Conservation (phyloP, 2,888 invertebrate species). For the Bursaphelenchus okinawaensis region DNA sequence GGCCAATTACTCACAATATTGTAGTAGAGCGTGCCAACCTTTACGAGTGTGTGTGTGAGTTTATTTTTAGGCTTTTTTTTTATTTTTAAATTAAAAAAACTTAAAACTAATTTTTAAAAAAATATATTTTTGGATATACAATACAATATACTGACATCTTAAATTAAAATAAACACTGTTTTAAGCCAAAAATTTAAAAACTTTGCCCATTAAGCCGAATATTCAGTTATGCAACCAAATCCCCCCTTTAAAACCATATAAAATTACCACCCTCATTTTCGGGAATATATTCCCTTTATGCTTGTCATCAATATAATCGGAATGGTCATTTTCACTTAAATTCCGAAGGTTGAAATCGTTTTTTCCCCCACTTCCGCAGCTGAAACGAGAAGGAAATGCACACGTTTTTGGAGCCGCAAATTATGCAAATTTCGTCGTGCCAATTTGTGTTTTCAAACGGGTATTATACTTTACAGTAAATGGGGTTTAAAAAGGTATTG, state of each 20-base stretch:
- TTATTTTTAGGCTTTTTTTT: no score
- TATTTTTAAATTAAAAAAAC: no score
- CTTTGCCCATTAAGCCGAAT: neutral
- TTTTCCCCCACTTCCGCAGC: neutral
- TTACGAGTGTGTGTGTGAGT: no score
- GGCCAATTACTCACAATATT: no score
- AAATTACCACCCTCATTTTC: neutral
- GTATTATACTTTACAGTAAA: neutral
- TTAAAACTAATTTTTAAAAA: no score
- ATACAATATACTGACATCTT: no score
- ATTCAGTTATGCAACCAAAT: neutral
- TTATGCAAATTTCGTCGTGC: no score
- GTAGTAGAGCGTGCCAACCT: no score
- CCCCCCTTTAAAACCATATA: neutral
- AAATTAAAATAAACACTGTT: no score
- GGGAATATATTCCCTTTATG: neutral
- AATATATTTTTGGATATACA: no score
- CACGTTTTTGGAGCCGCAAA: neutral
- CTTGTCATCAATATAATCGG: neutral
- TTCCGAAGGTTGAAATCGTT: neutral
- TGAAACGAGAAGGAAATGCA: neutral
- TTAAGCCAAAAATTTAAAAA: neutral
- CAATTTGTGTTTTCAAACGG: no score
- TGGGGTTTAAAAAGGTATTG: neutral
- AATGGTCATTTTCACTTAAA: neutral